A percentile compares a stretch with the other conserved stretches of the same genome.
Evolutionary conservation across 2,888 invertebrate genomes (phyloP).

Genomic region (Drosophila koepferae): DNA sequence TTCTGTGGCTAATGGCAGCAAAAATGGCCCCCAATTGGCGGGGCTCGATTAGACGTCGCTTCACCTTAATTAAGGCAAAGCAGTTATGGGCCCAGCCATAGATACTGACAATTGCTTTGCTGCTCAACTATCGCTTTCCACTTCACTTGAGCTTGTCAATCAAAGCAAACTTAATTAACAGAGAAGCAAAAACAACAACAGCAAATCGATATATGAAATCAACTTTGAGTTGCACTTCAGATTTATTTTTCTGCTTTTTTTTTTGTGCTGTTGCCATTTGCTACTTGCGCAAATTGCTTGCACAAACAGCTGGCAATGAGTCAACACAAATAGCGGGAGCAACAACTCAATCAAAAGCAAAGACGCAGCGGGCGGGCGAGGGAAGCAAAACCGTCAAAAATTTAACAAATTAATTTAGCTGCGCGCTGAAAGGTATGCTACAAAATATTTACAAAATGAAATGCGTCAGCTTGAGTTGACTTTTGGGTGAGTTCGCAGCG

Average conservation of each 20-base stretch:
- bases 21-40: conserved; percentile 52
- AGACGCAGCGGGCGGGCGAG: conserved; percentile 6
- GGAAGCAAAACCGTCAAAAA: conserved; percentile 1
- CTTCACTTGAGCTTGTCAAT: conserved; percentile 32
- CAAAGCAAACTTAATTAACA: conserved; percentile 60
- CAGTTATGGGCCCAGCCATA: conserved; percentile 14
- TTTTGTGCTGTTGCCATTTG: neutral
- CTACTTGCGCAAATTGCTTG: conserved; percentile 43
- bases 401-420: conserved; percentile 23
- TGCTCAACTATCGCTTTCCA: neutral
- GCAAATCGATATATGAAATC: conserved; percentile 23
- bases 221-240: conserved; percentile 33
- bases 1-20: conserved; percentile 16
- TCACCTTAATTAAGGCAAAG: conserved; percentile 63
- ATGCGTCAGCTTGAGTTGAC: neutral
- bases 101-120: neutral
- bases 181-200: conserved; percentile 6
- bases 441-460: conserved; percentile 1
- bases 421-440: conserved; percentile 43
- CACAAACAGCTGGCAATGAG: conserved; percentile 45
- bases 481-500: neutral
- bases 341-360: conserved; percentile 61
- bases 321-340: conserved; percentile 42
- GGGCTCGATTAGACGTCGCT: conserved; percentile 66
- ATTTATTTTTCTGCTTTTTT: neutral